phyloP scores from a whole-genome alignment of 2,113 vertebrate genomes.

The Arvicanthis niloticus region DNA sequence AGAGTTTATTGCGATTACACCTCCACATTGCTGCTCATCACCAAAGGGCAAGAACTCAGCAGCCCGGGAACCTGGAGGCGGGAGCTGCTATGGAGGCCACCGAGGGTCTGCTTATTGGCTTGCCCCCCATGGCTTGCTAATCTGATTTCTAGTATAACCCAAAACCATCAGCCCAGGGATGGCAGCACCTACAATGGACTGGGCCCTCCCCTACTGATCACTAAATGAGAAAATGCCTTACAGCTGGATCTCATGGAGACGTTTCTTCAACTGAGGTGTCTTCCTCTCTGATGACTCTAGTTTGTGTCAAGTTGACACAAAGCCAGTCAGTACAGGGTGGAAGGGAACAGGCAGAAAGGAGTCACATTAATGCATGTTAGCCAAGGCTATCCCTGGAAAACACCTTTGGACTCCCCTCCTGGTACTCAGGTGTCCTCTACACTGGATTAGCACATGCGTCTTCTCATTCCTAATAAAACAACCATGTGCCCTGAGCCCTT shows the following conservation, averaged over 20 bases:
- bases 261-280: not conserved
- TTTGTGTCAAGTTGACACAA: not conserved
- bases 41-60: not conserved
- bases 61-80: not conserved
- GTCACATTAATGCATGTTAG: not conserved
- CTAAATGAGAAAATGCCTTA: not conserved
- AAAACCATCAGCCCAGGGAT: not conserved
- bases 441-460: not conserved
- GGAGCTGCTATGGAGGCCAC: not conserved
- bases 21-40: not conserved
- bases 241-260: not conserved
- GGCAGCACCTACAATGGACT: no score
- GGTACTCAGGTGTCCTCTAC: not conserved
- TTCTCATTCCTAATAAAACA: not conserved
- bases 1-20: not conserved
- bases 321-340: not conserved
- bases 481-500: not conserved
- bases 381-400: not conserved
- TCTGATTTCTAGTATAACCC: not conserved
- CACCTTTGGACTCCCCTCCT: not conserved
- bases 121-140: not conserved
- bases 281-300: not conserved
- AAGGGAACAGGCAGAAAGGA: not conserved
- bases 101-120: not conserved
- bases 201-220: not conserved